Conservation (phyloP, 2,888 invertebrate genomes). For the Ethmia dodecea region DNA sequence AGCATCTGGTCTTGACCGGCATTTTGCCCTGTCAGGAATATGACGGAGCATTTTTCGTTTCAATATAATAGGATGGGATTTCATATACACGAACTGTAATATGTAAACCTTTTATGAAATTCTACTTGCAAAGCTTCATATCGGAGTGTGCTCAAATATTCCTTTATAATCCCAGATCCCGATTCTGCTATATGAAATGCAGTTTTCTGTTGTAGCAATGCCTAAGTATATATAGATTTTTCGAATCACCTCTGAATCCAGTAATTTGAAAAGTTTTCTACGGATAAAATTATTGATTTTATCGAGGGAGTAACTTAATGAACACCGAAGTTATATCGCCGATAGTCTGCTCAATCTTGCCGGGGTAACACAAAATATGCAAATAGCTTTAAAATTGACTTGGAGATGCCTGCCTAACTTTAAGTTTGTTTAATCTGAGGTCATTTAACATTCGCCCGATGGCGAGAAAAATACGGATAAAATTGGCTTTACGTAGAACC, state of each 20-base stretch:
- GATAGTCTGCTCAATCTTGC: slow-evolving; percentile 24
- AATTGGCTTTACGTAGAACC: slow-evolving; percentile 1
- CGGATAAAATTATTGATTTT: slow-evolving; percentile 13
- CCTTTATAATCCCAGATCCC: too few relatives aligned
- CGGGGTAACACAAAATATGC: slow-evolving; percentile 52
- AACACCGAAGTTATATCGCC: slow-evolving; percentile 13
- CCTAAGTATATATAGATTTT: too few relatives aligned
- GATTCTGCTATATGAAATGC: too few relatives aligned
- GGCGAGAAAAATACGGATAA: slow-evolving; percentile 8
- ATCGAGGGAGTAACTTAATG: slow-evolving; percentile 10
- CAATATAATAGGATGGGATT: slow-evolving; percentile 6
- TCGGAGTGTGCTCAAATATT: background rate
- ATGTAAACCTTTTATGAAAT: too few relatives aligned
- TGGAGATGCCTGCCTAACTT: slow-evolving; percentile 27
- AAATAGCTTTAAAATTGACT: slow-evolving; percentile 58
- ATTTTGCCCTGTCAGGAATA: slow-evolving; percentile 14
- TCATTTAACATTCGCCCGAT: slow-evolving; percentile 12
- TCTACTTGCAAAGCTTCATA: background rate
- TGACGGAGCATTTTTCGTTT: slow-evolving; percentile 14
- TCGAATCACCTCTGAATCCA: slow-evolving; percentile 6
- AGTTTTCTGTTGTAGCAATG: too few relatives aligned
- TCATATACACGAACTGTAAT: too few relatives aligned
- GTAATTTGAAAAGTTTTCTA: slow-evolving; percentile 19
- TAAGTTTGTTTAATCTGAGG: slow-evolving; percentile 18
- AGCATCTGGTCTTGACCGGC: slow-evolving; percentile 13